phyloP scores from a whole-genome alignment of 2,888 invertebrate genomes.

The Pandemis corylana region DNA sequence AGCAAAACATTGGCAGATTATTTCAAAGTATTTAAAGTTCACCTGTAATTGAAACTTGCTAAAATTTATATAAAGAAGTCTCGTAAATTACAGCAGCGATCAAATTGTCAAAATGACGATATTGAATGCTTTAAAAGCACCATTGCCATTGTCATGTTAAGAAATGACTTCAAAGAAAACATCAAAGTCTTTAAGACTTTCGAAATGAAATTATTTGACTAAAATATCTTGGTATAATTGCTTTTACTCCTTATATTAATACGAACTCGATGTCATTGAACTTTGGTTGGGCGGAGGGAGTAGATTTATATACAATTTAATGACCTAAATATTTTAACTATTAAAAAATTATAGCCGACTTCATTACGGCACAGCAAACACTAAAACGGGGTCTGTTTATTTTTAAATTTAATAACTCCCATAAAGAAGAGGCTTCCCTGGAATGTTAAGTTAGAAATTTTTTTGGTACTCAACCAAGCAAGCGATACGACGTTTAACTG shows the following conservation, averaged over 20 bases:
- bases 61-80: too few relatives aligned
- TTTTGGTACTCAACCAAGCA: not conserved
- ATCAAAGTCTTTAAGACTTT: not conserved
- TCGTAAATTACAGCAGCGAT: too few relatives aligned
- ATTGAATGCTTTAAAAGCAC: not conserved
- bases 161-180: not conserved
- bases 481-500: too few relatives aligned
- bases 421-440: constrained; percentile 24
- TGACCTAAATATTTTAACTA: constrained; percentile 34
- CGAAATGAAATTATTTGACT: not conserved
- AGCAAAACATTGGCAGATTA: too few relatives aligned
- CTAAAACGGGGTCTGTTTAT: constrained; percentile 36
- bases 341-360: constrained; percentile 33
- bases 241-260: constrained; percentile 1
- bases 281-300: constrained; percentile 13
- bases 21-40: too few relatives aligned
- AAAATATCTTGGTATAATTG: constrained; percentile 9
- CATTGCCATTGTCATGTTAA: constrained; percentile 7
- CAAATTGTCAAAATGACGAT: not conserved
- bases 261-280: constrained; percentile 24
- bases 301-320: constrained; percentile 29
- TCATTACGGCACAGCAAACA: constrained; percentile 23
- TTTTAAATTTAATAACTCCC: constrained; percentile 25
- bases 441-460: not conserved
- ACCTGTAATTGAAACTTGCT: too few relatives aligned